Percentiles rank a stretch among this genome's conserved stretches.
phyloP scores from a whole-genome alignment of 2,797 vertebrate genomes.

The Vespertilio murinus region DNA sequence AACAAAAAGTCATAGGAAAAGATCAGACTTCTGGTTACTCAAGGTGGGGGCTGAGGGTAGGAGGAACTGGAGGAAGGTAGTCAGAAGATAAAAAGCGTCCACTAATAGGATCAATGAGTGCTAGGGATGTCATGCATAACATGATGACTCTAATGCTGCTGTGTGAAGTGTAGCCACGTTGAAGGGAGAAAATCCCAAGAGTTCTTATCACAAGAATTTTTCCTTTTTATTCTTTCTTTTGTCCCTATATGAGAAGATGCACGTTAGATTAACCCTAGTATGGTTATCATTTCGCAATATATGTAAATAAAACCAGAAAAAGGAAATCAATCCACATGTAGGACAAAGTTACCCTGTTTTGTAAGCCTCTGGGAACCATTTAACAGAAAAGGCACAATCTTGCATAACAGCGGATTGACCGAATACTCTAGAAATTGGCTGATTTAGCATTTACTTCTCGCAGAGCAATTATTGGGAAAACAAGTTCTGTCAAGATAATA shows the following conservation, averaged over 20 bases:
- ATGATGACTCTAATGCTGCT: not conserved
- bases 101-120: not conserved
- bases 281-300: not conserved
- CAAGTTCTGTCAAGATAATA: slow-evolving; percentile 48
- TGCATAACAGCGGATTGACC: slow-evolving; percentile 63
- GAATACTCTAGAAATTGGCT: slow-evolving; percentile 62
- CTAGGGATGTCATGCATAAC: not conserved
- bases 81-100: not conserved
- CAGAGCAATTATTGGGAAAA: slow-evolving; percentile 58
- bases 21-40: not conserved
- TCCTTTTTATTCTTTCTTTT: not conserved
- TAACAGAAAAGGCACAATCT: slow-evolving; percentile 68
- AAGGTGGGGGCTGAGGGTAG: not conserved
- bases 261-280: not conserved
- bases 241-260: not conserved
- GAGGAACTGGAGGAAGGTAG: not conserved
- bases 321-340: slow-evolving; percentile 58
- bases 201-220: not conserved
- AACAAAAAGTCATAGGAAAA: not conserved
- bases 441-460: slow-evolving; percentile 56
- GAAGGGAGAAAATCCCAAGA: not conserved
- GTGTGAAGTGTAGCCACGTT: no score
- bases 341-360: slow-evolving; percentile 61
- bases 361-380: slow-evolving; percentile 60
- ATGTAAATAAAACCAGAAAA: not conserved